Evolutionary conservation across 37 sponge, comb jelly and placozoan species (phyloP), one percentile per base, ranked within the genome.

Genomic region (Chondrosia reniformis): DNA sequence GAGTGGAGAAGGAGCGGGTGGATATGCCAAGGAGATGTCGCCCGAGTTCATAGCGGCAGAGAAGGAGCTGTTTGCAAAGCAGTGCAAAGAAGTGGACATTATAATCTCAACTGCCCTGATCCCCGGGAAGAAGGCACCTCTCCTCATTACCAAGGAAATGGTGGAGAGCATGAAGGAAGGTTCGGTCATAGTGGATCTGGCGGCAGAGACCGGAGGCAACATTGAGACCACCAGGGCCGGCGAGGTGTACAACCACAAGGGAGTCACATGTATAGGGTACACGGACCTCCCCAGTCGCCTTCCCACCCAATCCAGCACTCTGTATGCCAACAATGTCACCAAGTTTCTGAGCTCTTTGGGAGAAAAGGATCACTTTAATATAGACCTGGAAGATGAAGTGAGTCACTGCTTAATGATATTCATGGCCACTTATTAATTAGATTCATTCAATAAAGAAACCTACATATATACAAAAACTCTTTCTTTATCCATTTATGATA

Each of bases 1-100:
- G 81, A 76, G 82, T 25, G 96, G 96, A 34, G 96, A 96, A 33
- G 96, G 96, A 2, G 61, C 75, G 0, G 96, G 96, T 27, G 96
- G 96, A 0, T 96, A 96, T 45, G 96, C 96, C 4, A 96, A 96
- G 81, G 96, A 78, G 54, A 92, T 96, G 93, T 92, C 96, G 0
- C 86, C 86, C 52, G 96, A 96, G 56, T 96, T 92, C 72, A 85
- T 89, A 34, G 88, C 86, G 41, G 96, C 96, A 7, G 93, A 92
- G 42, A 92, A 89, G 96, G 93, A 63, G n/a, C 88, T 96, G 49
- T 96, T 96, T 77, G 85, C 89, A 38, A 91, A 89, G 74, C 96
- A 96, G 71, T 89, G 90, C 59, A 86, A 92, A 78, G 96, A 96
- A 33, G 79, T 96, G 2, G 96, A 96, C 84, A 96, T 96, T 71